These are phyloP conservation scores for Ommatoiulus sabulosus DNA, from an alignment of 2,888 invertebrate species.

Conservation along the genomic window DNA sequence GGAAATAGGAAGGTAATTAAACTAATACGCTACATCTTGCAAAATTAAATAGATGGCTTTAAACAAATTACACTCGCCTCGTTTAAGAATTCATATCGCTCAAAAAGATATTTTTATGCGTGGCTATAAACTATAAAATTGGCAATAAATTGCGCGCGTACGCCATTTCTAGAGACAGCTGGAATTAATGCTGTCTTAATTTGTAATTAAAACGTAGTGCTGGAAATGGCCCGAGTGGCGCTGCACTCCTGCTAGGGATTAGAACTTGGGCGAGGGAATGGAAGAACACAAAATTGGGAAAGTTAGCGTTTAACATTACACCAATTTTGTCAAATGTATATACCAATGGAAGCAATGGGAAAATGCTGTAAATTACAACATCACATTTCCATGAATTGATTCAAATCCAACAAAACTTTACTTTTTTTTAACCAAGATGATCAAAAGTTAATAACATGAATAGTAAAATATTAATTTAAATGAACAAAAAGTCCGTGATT, in stretches of 20 bases:
- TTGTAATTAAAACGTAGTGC: slow-evolving; percentile 57
- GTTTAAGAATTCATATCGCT: slow-evolving; percentile 56
- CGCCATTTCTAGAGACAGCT: slow-evolving; percentile 50
- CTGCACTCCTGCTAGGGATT: slow-evolving; percentile 3
- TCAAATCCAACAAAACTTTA: too few relatives aligned
- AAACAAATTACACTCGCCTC: slow-evolving; percentile 56
- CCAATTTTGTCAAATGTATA: too few relatives aligned
- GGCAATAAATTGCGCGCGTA: slow-evolving; percentile 55
- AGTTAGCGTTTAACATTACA: too few relatives aligned
- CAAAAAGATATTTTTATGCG: slow-evolving; percentile 56
- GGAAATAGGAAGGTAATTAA: slow-evolving; percentile 58
- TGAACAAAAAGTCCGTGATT: too few relatives aligned
- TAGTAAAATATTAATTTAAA: too few relatives aligned
- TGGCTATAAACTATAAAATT: slow-evolving; percentile 55
- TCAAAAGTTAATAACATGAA: too few relatives aligned
- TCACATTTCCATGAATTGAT: too few relatives aligned
- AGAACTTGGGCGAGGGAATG: background rate
- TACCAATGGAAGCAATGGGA: too few relatives aligned
- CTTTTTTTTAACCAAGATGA: too few relatives aligned
- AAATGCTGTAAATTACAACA: too few relatives aligned
- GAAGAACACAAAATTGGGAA: too few relatives aligned
- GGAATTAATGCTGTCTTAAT: slow-evolving; percentile 57
- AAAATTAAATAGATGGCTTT: slow-evolving; percentile 58
- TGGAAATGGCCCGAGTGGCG: slow-evolving; percentile 25
- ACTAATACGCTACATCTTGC: slow-evolving; percentile 58